Conservation (phyloP, 2,888 invertebrate genomes). For the Agapetus fuscipes region DNA sequence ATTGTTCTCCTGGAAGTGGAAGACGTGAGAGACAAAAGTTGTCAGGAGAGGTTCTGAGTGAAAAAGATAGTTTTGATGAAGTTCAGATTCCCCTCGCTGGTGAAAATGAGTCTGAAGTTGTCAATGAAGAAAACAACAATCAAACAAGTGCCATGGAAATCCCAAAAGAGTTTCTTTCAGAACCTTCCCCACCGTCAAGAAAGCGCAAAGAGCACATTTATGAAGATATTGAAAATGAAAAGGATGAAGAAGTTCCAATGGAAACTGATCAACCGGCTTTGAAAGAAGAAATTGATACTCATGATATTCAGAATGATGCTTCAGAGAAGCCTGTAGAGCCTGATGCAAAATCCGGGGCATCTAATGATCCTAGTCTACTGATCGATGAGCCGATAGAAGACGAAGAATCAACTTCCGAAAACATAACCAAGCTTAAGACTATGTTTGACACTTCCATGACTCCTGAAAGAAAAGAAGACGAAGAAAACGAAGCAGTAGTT, state of each 20-base stretch:
- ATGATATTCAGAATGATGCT: neutral
- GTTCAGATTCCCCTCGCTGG: constrained; percentile 16
- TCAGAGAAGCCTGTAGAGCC: constrained; percentile 4
- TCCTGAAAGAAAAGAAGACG: constrained; percentile 24
- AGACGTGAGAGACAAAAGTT: constrained; percentile 42
- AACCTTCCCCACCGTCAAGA: constrained; percentile 36
- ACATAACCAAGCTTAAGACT: constrained; percentile 13
- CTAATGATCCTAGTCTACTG: constrained; percentile 41
- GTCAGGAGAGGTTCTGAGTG: constrained; percentile 29
- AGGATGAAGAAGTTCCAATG: constrained; percentile 26
- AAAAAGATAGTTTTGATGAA: constrained; percentile 2
- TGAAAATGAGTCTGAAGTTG: constrained; percentile 6
- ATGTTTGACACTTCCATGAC: constrained; percentile 19
- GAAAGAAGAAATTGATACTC: constrained; percentile 22
- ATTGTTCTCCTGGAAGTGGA: constrained; percentile 51
- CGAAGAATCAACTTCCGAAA: constrained; percentile 22
- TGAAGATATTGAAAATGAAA: constrained; percentile 49
- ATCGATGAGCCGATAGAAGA: constrained; percentile 29
- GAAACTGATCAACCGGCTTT: constrained; percentile 32
- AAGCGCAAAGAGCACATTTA: constrained; percentile 52
- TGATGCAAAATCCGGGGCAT: constrained; percentile 39
- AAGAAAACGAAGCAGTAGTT: constrained; percentile 24
- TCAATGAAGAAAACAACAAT: constrained; percentile 17
- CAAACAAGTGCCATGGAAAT: constrained; percentile 11
- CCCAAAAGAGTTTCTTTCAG: constrained; percentile 25